Conservation (phyloP, 2,797 vertebrate genomes). For the Malurus leucopterus region DNA sequence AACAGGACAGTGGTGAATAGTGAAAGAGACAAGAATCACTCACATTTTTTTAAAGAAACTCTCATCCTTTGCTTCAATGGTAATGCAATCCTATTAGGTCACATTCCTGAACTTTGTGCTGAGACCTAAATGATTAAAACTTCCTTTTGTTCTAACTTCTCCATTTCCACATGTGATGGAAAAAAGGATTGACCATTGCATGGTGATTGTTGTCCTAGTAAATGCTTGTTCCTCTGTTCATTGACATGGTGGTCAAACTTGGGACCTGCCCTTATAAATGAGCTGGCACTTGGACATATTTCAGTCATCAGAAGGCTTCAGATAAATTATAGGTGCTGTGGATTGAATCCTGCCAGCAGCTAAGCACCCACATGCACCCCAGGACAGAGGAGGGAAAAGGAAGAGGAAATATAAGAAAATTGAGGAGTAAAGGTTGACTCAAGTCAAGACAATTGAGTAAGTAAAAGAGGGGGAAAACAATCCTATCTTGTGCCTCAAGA, state of each 20-base stretch:
- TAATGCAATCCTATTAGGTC: background rate
- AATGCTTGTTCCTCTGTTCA: background rate
- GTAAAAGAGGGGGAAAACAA: background rate
- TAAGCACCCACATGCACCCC: background rate
- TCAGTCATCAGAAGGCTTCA: background rate
- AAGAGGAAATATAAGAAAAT: background rate
- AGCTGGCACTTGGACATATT: background rate
- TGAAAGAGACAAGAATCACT: background rate
- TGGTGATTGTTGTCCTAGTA: background rate
- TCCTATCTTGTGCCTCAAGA: too few relatives aligned
- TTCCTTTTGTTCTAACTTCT: background rate
- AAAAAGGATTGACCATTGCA: background rate
- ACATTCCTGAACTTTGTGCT: background rate
- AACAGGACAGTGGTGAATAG: background rate
- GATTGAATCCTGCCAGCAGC: background rate
- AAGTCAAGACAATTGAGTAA: background rate
- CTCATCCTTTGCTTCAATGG: background rate
- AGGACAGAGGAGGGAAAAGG: background rate
- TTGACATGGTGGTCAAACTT: background rate
- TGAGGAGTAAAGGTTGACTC: background rate
- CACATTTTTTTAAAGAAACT: background rate
- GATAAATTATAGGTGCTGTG: background rate
- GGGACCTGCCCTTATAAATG: background rate
- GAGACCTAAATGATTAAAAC: background rate
- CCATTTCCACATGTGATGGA: background rate